Base-by-base conservation (phyloP, 2,797 vertebrate genomes). In the Pseudocheirus occidentalis region DNA sequence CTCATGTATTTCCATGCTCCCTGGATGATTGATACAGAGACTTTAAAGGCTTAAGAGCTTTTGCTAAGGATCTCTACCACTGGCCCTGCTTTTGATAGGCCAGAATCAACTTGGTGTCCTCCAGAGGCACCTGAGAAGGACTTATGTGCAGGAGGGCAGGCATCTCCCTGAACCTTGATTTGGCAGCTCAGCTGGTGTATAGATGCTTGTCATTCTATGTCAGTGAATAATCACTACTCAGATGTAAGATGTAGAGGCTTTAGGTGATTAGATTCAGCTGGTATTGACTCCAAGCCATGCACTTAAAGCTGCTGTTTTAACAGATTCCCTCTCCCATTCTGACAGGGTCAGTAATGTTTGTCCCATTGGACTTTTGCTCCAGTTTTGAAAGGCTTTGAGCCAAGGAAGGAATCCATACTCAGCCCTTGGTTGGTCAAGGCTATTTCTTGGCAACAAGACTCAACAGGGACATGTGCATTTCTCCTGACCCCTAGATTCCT, bases 301-400 rank as follows among this genome's bases (percentile, higher is more conserved):
- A 27, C 21, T 34, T 24, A 11, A 87, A 87, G 40, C 73, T 87
- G 40, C 24, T 87, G 40, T 46, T 46, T 11, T 46, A 40, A 46
- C 40, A 87, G 9, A 46, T 87, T 50, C 10, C 40, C 73, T 87
- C 40, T 87, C 73, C 40, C 73, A 87, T 87, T 81, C 16, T 81
- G 66, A 81, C 16, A 81, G 21, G 66, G 40, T 50, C 73, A 50
- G 73, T 27, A 24, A 87, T 50, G 40, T 40, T 81, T 81, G 40
- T 81, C 73, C 40, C n/a, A 46, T 27, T 81, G 73, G 73, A 50
- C 73, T 87, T 87, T 87, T 87, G 40, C 73, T 87, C 73, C 21
- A 87, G 73, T 87, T 87, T 81, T 50, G 73, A 50, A 87, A 87
- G 73, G 73, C 73, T 87, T 87, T 87, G 73, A 87, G 73, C 40